phyloP scores from a whole-genome alignment of 2,888 invertebrate species.

The Acleris sparsana region DNA sequence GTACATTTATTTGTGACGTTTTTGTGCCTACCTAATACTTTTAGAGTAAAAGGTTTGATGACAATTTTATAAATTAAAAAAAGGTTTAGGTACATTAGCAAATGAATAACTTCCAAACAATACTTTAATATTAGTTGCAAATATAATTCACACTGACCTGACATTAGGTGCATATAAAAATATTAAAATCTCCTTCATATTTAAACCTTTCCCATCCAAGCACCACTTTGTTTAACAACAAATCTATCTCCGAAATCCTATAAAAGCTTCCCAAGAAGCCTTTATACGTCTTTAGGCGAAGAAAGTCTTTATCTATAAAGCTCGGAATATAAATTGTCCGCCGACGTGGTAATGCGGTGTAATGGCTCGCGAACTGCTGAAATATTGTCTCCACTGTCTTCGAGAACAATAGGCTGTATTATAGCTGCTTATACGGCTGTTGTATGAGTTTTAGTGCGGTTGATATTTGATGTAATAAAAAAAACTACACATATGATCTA shows the following conservation, averaged over 20 bases:
- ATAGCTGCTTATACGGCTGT: conserved; percentile 8
- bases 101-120: too few species aligned
- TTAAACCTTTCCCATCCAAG: neutral
- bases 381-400: conserved; percentile 53
- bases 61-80: too few species aligned
- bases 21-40: too few species aligned
- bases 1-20: too few species aligned
- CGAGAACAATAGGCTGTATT: conserved; percentile 4
- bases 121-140: too few species aligned
- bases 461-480: neutral
- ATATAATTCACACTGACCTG: too few species aligned
- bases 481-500: too few species aligned
- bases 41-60: too few species aligned
- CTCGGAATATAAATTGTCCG: conserved; percentile 35
- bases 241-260: conserved; percentile 2
- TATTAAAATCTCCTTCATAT: too few species aligned
- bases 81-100: too few species aligned
- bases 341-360: conserved; percentile 53
- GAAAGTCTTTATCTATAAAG: conserved; percentile 42
- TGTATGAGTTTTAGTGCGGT: neutral
- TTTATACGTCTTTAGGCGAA: conserved; percentile 32
- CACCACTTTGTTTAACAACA: neutral
- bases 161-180: too few species aligned
- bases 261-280: neutral
- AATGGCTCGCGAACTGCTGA: conserved; percentile 67